Evolutionary conservation across 92 coral and sea anemone species (phyloP), one percentile per base, ranked within the genome.

Genomic region (Chrysogorgia sp.): DNA sequence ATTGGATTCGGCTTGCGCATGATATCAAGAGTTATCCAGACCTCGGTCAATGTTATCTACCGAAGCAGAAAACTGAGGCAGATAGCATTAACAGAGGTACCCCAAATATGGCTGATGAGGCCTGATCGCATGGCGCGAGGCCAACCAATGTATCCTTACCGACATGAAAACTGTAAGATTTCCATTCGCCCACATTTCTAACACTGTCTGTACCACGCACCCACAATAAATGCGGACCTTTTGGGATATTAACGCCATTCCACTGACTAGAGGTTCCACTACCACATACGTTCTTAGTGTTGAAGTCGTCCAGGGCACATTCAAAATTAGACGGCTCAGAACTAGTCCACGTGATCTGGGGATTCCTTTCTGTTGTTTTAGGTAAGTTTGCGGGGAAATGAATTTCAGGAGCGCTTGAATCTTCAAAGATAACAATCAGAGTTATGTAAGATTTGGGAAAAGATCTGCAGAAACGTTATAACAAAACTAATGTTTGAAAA

Each of bases 351-450:
- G 59, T 69, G 21, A 69, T 29, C 59, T n/a, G 59, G 22, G 76
- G 76, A 69, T 45, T 69, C 6, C 32, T 37, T 17, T 53, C 25
- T 25, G 61, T 69, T 41, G 40, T 69, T 17, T 10, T 21, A 3
- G 76, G 76, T 25, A 69, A 21, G 43, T 15, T 26, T 1, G 37
- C 32, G 23, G 76, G 24, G 59, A 69, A 69, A 15, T 50, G 20
- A 14, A 69, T 69, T 14, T 45, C 76, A 47, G 76, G 76, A 45
- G 76, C 76, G 22, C 59, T 69, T 26, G 76, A 69, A 69, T 69
- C 76, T 69, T 26, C 12, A 33, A 45, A 19, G 12, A 52, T 40
- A 52, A 52, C 26, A 5, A 5, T 37, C 43, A 37, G n/a, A n/a
- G n/a, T n/a, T n/a, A n/a, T n/a, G n/a, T n/a, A n/a, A n/a, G n/a